Evolutionary conservation across 2,113 vertebrate species (phyloP).

Genomic region (Malurus alboscapulatus): DNA sequence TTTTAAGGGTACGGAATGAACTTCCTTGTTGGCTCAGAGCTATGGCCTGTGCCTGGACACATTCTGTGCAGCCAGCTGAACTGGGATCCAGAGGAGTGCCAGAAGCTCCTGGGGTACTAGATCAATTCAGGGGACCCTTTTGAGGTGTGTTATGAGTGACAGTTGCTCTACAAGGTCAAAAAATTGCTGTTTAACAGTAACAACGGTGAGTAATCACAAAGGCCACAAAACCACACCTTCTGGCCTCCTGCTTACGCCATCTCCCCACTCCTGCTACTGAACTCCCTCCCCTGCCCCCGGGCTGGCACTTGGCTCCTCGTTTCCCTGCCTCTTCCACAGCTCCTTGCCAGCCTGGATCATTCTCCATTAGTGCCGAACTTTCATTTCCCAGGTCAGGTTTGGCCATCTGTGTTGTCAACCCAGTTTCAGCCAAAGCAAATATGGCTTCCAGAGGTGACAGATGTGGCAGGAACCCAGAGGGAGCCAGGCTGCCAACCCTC

Average conservation of each 20-base stretch:
- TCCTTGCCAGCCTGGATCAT: neutral
- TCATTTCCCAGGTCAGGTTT: neutral
- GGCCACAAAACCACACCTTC: neutral
- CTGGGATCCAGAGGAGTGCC: neutral
- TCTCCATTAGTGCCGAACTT: neutral
- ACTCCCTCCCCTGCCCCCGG: neutral
- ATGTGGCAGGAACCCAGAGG: neutral
- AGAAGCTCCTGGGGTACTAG: neutral
- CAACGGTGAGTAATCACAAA: accelerated
- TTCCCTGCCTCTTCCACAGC: neutral
- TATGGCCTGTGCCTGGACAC: neutral
- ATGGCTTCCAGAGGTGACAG: neutral
- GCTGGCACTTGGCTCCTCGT: neutral
- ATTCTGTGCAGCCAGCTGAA: neutral
- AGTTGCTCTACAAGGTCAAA: neutral
- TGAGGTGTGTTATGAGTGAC: neutral
- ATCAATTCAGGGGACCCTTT: neutral
- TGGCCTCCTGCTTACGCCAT: neutral
- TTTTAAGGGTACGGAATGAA: neutral
- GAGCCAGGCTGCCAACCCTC: neutral
- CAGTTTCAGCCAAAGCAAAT: neutral
- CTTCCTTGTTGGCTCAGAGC: neutral
- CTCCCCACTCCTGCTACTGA: neutral
- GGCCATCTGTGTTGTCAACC: neutral
- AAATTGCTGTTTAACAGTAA: neutral